phyloP scores from a whole-genome alignment of 2,113 vertebrate genomes.

The Chionodraco myersi region DNA sequence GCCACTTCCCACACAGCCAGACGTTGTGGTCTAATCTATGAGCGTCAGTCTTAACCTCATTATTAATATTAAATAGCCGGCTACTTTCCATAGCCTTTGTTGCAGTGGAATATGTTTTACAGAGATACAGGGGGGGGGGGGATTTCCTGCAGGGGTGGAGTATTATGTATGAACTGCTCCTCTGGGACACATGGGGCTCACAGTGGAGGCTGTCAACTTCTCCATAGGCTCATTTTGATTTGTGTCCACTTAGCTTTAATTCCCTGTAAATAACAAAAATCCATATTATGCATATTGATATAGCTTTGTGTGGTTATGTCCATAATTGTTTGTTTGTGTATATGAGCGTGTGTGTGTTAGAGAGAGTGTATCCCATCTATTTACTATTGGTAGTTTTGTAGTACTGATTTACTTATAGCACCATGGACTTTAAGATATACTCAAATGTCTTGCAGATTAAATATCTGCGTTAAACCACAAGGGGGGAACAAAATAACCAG shows the following conservation, averaged over 20 bases:
- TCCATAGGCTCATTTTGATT: slow-evolving; percentile 62
- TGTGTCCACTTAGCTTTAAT: slow-evolving; percentile 47
- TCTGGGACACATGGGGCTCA: slow-evolving; percentile 47
- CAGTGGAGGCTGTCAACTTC: slow-evolving; percentile 62
- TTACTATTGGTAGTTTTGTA: background rate
- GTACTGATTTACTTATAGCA: slow-evolving; percentile 1
- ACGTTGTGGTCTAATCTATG: slow-evolving; percentile 69
- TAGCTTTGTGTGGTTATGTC: slow-evolving; percentile 30
- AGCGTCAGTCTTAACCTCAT: slow-evolving; percentile 75
- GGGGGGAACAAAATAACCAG: slow-evolving; percentile 15
- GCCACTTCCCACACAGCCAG: slow-evolving; percentile 56
- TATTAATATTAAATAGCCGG: slow-evolving; percentile 70
- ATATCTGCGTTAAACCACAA: slow-evolving; percentile 32
- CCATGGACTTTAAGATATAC: slow-evolving; percentile 14
- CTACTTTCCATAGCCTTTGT: slow-evolving; percentile 71
- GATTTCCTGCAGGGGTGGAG: slow-evolving; percentile 72
- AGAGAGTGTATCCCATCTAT: background rate
- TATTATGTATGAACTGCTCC: slow-evolving; percentile 66
- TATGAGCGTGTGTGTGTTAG: background rate
- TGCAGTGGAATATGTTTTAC: slow-evolving; percentile 71
- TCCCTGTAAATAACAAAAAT: slow-evolving; percentile 59
- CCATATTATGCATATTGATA: slow-evolving; percentile 32
- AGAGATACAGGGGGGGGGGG: slow-evolving; percentile 69
- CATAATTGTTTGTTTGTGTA: slow-evolving; percentile 43
- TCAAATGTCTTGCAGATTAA: slow-evolving; percentile 10